These are phyloP conservation scores for Iselma pallidipennis DNA, from an alignment of 2,888 invertebrate species.

Conservation along the genomic window DNA sequence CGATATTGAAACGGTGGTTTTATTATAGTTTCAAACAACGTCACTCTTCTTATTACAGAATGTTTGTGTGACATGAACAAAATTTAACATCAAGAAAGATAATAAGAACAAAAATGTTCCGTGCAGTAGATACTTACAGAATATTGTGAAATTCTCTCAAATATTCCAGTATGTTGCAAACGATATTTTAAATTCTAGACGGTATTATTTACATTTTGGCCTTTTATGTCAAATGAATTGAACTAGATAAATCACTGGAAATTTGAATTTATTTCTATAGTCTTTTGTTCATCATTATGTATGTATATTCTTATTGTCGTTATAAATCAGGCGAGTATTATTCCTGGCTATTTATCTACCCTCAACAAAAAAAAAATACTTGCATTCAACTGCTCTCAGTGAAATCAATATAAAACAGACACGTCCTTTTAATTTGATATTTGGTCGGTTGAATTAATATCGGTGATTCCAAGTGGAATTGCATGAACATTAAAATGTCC, in stretches of 20 bases:
- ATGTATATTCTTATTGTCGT: background rate
- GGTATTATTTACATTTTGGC: background rate
- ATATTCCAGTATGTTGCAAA: background rate
- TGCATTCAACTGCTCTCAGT: background rate
- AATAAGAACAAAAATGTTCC: too few relatives aligned
- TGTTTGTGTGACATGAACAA: background rate
- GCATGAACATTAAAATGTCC: background rate
- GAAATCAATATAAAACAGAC: background rate
- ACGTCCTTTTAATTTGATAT: background rate
- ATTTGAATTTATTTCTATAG: constrained; percentile 5
- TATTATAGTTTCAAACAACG: background rate
- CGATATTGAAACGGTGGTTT: background rate
- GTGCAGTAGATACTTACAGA: too few relatives aligned
- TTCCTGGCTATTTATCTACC: background rate
- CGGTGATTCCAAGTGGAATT: background rate
- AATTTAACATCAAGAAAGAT: background rate
- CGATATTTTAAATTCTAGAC: background rate
- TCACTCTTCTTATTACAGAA: background rate
- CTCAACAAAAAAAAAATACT: background rate
- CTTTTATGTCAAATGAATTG: background rate
- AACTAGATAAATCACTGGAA: constrained; percentile 3
- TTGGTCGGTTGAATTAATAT: background rate
- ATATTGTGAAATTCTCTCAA: too few relatives aligned
- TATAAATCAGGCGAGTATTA: constrained; percentile 1
- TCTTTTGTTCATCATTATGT: constrained; percentile 3